Conservation (phyloP, 2,888 invertebrate genomes). For the Pseudococcus viburni region DNA sequence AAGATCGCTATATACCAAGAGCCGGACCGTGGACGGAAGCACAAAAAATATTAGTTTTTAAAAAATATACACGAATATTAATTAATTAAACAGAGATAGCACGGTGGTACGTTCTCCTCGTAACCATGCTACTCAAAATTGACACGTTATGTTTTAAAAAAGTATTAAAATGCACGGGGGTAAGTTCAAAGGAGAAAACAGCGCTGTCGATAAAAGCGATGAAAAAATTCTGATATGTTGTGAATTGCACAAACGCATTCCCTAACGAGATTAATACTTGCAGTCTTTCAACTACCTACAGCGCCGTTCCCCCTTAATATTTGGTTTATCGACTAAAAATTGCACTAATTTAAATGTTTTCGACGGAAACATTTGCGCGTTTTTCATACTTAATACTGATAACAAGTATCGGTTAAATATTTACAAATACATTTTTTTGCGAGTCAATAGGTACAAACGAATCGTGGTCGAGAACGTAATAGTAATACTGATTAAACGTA, state of each 20-base stretch:
- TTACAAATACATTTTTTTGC: constrained; percentile 12
- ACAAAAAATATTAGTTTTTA: constrained; percentile 30
- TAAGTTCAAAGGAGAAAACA: background rate
- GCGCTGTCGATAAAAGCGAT: background rate
- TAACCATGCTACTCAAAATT: background rate
- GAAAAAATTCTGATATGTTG: constrained; percentile 18
- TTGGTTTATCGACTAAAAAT: constrained; percentile 17
- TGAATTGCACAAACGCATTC: background rate
- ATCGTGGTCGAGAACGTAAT: background rate
- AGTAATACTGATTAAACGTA: constrained; percentile 10
- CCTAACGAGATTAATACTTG: background rate
- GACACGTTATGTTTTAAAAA: constrained; percentile 5
- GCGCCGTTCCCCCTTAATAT: background rate
- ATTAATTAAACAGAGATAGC: background rate
- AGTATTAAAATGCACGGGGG: background rate
- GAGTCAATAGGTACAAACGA: constrained; percentile 6
- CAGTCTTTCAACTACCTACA: constrained; percentile 11
- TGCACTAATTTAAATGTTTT: background rate
- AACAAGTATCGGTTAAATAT: constrained; percentile 19
- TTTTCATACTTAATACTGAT: constrained; percentile 20
- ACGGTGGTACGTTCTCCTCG: background rate
- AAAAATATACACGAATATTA: background rate
- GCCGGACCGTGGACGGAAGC: constrained; percentile 32
- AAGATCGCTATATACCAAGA: constrained; percentile 24
- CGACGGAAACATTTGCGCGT: background rate